These are phyloP conservation scores for Hybognathus amarus DNA, from an alignment of 2,797 vertebrate genomes.

Conservation along the genomic window DNA sequence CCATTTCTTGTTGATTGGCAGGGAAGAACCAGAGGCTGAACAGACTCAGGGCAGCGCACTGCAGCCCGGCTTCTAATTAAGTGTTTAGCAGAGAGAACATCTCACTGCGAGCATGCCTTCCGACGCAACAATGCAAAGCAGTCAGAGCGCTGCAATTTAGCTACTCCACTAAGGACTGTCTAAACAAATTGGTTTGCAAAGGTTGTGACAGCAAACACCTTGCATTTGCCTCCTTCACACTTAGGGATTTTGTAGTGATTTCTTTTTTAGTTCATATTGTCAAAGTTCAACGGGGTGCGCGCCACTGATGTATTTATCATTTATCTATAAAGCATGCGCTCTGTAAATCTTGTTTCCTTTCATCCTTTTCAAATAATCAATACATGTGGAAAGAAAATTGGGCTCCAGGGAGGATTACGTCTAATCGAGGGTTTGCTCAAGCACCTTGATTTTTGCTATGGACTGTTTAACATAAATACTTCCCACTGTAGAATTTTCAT, in stretches of 20 bases:
- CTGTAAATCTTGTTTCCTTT: slow-evolving; percentile 44
- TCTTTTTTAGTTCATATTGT: slow-evolving; percentile 19
- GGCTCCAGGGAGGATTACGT: slow-evolving; percentile 29
- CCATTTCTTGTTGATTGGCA: slow-evolving; percentile 54
- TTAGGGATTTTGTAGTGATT: background rate
- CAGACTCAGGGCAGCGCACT: slow-evolving; percentile 44
- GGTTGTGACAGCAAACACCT: slow-evolving; percentile 25
- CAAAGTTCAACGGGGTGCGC: slow-evolving; percentile 1
- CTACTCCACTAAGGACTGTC: slow-evolving; percentile 32
- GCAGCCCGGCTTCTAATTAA: slow-evolving; percentile 69
- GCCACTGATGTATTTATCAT: background rate
- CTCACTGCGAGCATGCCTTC: slow-evolving; percentile 32
- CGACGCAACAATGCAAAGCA: slow-evolving; percentile 24
- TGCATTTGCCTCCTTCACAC: slow-evolving; percentile 20
- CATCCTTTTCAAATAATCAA: slow-evolving; percentile 50
- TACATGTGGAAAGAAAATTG: slow-evolving; percentile 39
- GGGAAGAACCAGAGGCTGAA: slow-evolving; percentile 54
- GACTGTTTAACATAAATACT: slow-evolving; percentile 54
- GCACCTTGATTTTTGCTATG: slow-evolving; percentile 38
- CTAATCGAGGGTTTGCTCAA: background rate
- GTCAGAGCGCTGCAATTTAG: slow-evolving; percentile 33
- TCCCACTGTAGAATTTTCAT: slow-evolving; percentile 60
- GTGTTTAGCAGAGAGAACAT: slow-evolving; percentile 45
- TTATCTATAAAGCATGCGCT: slow-evolving; percentile 27
- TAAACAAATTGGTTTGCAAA: slow-evolving; percentile 34